A percentile compares a stretch with the other conserved stretches of the same genome.
Conservation (phyloP, 2,113 vertebrate genomes). For the Heterocephalus glaber region DNA sequence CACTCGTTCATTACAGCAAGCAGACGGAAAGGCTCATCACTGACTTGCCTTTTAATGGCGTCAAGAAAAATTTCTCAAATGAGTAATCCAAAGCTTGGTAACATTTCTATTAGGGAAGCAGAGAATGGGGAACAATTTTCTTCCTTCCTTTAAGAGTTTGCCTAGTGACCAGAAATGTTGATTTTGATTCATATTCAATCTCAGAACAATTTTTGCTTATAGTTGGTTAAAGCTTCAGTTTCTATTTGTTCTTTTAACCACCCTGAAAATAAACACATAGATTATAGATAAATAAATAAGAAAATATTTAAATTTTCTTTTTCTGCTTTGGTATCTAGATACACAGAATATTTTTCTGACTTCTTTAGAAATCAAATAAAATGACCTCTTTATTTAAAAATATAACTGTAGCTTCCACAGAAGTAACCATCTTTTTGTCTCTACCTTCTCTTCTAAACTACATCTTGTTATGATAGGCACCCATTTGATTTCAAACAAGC, state of each 20-base stretch:
- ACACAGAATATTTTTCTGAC: background rate
- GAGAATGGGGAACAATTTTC: background rate
- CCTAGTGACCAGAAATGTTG: background rate
- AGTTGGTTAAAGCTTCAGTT: conserved; percentile 4
- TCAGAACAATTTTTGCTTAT: background rate
- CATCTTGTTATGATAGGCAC: background rate
- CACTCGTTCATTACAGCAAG: background rate
- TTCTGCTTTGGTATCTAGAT: conserved; percentile 1
- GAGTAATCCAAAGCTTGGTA: conserved; percentile 24
- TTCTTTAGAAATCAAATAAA: conserved; percentile 40
- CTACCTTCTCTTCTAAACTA: background rate
- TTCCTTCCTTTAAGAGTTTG: background rate
- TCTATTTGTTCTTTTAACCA: conserved; percentile 7
- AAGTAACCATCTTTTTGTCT: background rate
- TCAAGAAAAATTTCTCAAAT: conserved; percentile 43
- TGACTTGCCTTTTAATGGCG: conserved; percentile 32
- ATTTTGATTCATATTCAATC: conserved; percentile 22
- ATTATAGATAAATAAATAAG: background rate
- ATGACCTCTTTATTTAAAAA: background rate
- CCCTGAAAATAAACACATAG: background rate
- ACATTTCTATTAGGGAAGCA: background rate
- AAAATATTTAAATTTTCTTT: background rate
- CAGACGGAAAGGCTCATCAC: background rate
- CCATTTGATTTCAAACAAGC: background rate
- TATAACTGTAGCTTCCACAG: background rate